Base-by-base conservation (phyloP, 2,888 invertebrate species). In the Cataglyphis cursor region DNA sequence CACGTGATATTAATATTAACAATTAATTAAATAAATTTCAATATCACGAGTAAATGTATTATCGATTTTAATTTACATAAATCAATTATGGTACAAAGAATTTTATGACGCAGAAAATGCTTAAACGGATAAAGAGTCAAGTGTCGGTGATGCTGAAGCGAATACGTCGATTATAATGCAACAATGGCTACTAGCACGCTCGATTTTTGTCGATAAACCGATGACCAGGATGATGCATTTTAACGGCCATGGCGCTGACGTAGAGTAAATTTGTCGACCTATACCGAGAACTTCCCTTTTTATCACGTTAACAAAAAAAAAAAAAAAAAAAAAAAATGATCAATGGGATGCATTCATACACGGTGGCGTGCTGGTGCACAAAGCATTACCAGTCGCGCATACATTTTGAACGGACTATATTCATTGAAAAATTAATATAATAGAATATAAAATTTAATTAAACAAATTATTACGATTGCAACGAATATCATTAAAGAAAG, bases 181-280 rank as follows among this genome's bases (percentile, higher is more conserved):
- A 73, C 74, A 72, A 73, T 73, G 59, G 18, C 59, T 41, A 68
- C 70, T 44, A 54, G 24, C 24, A 28, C 35, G 24, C 24, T 59
- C 44, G 73, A 72, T 78, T 72, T 57, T 78, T 72, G 21, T 72
- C 78, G 74, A 80, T 80, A 80, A 80, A 80, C 59, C 59, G 73
- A 80, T 73, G 73, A 78, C 44, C 57, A 10, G 35, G n/a, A 44
- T 44, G 78, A 80, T 80, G 73, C 78, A 72, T 78, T 78, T 72
- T 72, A 72, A 70, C 73, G 44, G 28, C 12, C 21, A 24, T 72
- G 38, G 18, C 31, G 35, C 28, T 28, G 59, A 61, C 57, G 28
- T 38, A 35, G 59, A 35, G 35, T 44, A 80, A 73, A 73, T 80
- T 80, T 80, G 78, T 57, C 78, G 57, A 59, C 57, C 78, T 12